Base-by-base conservation (phyloP, 2,888 invertebrate genomes). In the Agrotis puta region DNA sequence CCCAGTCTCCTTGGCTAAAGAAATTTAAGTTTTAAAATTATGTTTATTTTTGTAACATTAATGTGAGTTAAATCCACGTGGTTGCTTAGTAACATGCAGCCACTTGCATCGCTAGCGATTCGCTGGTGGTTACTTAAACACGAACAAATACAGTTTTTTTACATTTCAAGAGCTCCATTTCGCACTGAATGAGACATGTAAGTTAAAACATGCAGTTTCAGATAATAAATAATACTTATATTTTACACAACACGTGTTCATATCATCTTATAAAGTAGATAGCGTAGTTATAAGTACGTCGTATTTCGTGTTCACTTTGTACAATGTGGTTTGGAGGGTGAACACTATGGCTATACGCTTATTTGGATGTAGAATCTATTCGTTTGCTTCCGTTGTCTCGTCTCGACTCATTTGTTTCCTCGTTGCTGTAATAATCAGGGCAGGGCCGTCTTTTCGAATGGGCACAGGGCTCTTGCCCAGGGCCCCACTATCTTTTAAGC, bases 211-310 rank as follows among this genome's bases (percentile, higher is more conserved):
- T 9, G 39, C 13, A 16, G 16, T 39, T 39, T 39, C 33, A 33
- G 6, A 33, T 71, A 59, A 22, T 50, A 48, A 45, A 2, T 57
- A 56, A 54, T 43, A 4, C 18, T 57, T 57, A 16, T 47, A 43
- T 27, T 13, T 14, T 53, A 54, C 63, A 66, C 66, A 63, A 63
- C 62, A 24, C 39, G 88, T 87, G 88, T 88, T 88, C 88, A 88
- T 86, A 85, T 86, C 85, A 83, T 84, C 84, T 87, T 88, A 88
- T 87, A 83, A 86, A 80, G 51, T 80, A 78, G 67, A 33, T 74
- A 73, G 13, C 18, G 1, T 80, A 72, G 39, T 27, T 48, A 16
- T 70, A 73, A 62, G 58, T 64, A 54, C 56, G 2, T 59, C 13
- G 18, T 63, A 16, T 51, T n/a, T 65, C 43, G 64, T 79, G 50